Percentiles rank a stretch among this genome's conserved stretches.
phyloP scores from a whole-genome alignment of 2,113 vertebrate species.

The Cryptotis parvus region DNA sequence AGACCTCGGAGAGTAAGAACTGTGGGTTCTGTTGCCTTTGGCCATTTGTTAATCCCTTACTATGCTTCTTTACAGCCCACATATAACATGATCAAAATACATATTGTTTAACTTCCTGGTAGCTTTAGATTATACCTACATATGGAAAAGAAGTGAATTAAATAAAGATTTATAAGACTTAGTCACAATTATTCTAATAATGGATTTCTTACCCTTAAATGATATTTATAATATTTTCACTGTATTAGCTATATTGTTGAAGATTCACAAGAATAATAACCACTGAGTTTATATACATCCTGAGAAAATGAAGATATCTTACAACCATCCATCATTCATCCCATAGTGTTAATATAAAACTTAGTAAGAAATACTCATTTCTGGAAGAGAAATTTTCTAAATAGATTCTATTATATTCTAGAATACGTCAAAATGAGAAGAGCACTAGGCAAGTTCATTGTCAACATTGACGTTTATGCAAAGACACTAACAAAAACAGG shows the following conservation, averaged over 20 bases:
- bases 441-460: background rate
- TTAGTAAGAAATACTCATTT: background rate
- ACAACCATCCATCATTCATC: background rate
- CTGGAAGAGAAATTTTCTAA: background rate
- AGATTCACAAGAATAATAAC: conserved; percentile 15
- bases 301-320: background rate
- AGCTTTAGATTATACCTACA: background rate
- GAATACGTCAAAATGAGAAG: background rate
- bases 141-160: background rate
- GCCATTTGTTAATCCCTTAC: too few species aligned
- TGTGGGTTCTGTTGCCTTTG: too few species aligned
- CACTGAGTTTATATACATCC: background rate
- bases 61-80: too few species aligned
- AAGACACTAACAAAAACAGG: background rate
- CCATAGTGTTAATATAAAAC: background rate
- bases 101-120: background rate
- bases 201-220: background rate
- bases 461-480: background rate
- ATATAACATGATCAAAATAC: too few species aligned
- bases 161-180: background rate
- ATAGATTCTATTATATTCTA: background rate
- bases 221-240: background rate
- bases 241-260: background rate
- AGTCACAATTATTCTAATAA: background rate
- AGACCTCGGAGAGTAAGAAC: too few species aligned